phyloP scores from a whole-genome alignment of 2,797 vertebrate genomes.

The Taenioides sp. region DNA sequence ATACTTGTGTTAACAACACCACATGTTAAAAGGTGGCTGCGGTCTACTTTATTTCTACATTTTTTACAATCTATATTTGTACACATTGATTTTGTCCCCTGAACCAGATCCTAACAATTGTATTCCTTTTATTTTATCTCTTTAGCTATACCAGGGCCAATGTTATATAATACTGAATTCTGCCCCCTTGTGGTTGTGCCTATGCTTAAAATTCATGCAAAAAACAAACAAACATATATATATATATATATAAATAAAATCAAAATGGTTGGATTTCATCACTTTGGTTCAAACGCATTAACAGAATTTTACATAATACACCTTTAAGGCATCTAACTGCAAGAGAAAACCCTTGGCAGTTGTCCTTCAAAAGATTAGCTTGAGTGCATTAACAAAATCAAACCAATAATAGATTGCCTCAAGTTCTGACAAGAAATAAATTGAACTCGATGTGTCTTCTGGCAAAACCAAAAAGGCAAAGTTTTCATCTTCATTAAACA shows the following conservation, averaged over 20 bases:
- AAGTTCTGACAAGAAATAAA: not conserved
- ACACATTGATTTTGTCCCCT: not conserved
- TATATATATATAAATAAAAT: too few species aligned
- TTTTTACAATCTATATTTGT: too few species aligned
- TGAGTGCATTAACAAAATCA: not conserved
- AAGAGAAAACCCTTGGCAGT: not conserved
- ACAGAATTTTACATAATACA: too few species aligned
- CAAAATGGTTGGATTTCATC: too few species aligned
- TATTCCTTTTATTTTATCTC: not conserved
- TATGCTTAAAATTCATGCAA: not conserved
- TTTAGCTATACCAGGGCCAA: not conserved
- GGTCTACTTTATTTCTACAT: not conserved
- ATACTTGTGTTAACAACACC: not conserved
- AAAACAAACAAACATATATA: too few species aligned
- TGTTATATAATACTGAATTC: not conserved
- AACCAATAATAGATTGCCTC: not conserved
- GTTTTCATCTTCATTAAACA: not conserved
- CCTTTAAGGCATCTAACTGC: not conserved
- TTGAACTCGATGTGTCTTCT: not conserved
- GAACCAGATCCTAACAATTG: too few species aligned
- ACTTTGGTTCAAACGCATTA: too few species aligned
- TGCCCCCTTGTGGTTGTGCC: not conserved
- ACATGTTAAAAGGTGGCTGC: not conserved
- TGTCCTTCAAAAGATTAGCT: not conserved
- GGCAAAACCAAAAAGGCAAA: conserved; percentile 10